Percentiles rank a stretch among this genome's conserved stretches.
phyloP scores from a whole-genome alignment of 2,113 vertebrate genomes.

The Nasalis larvatus region DNA sequence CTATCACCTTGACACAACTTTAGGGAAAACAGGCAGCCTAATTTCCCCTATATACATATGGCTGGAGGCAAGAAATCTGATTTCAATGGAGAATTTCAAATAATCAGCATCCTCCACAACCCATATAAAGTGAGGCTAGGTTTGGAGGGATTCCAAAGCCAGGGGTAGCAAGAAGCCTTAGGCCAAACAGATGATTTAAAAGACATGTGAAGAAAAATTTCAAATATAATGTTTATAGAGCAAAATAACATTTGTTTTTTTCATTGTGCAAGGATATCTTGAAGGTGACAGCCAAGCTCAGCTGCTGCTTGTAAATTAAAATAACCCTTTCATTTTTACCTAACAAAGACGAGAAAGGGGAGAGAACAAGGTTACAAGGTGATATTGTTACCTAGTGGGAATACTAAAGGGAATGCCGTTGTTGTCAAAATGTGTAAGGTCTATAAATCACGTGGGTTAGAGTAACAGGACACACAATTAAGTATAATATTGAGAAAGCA shows the following conservation, averaged over 20 bases:
- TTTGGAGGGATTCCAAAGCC: background rate
- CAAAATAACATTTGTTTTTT: constrained; percentile 57
- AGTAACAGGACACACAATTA: constrained; percentile 31
- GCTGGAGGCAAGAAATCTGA: constrained; percentile 42
- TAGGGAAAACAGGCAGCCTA: background rate
- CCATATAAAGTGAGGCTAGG: background rate
- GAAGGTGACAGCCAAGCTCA: constrained; percentile 50
- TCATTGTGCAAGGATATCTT: constrained; percentile 26
- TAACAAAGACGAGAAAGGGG: constrained; percentile 27
- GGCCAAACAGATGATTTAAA: constrained; percentile 8
- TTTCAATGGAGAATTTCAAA: constrained; percentile 51
- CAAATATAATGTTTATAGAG: constrained; percentile 10
- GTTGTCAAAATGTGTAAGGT: constrained; percentile 36
- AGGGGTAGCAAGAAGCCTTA: background rate
- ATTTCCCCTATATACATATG: background rate
- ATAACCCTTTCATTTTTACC: constrained; percentile 46
- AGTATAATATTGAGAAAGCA: constrained; percentile 17
- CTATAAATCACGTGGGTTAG: constrained; percentile 21
- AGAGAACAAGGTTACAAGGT: background rate
- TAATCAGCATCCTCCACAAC: background rate
- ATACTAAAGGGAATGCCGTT: constrained; percentile 14
- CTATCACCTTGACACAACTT: constrained; percentile 30
- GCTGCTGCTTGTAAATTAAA: constrained; percentile 60
- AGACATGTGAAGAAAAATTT: constrained; percentile 39
- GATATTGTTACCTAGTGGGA: background rate